Percentiles rank a stretch among this genome's conserved stretches.
Evolutionary conservation across 2,113 vertebrate genomes (phyloP).

Genomic region (Pheucticus melanocephalus): DNA sequence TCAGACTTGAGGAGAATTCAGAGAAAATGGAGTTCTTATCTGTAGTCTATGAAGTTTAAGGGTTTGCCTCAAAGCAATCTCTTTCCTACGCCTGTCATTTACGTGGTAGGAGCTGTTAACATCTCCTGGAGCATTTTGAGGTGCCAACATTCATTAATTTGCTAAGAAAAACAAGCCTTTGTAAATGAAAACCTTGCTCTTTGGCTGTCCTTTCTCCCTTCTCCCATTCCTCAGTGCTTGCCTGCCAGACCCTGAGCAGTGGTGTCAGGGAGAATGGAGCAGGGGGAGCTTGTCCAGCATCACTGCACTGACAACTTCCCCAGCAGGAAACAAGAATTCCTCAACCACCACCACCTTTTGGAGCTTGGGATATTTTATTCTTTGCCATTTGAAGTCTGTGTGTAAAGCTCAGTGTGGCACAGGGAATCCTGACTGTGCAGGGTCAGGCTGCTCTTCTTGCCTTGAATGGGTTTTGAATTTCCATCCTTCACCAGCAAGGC

Average conservation of each 20-base stretch:
- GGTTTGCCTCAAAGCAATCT: not conserved
- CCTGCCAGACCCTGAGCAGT: not conserved
- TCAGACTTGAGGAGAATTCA: not conserved
- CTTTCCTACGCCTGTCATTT: not conserved
- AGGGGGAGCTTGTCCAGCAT: not conserved
- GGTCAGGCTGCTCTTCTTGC: not conserved
- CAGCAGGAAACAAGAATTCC: not conserved
- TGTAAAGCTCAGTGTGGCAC: not conserved
- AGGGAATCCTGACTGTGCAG: not conserved
- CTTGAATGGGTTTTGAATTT: not conserved
- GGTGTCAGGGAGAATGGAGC: not conserved
- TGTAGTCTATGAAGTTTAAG: not conserved
- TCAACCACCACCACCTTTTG: not conserved
- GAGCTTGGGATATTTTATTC: not conserved
- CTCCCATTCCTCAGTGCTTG: not conserved
- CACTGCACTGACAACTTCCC: not conserved
- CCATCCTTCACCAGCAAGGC: not conserved
- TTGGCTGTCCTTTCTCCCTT: not conserved
- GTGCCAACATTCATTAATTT: not conserved
- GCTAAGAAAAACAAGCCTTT: not conserved
- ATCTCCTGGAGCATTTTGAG: not conserved
- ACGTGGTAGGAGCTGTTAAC: not conserved
- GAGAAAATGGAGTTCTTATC: not conserved
- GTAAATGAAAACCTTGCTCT: not conserved
- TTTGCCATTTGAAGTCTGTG: rapidly evolving